Base-by-base conservation (phyloP, 1,140 invertebrate genomes). In the Trichonephila inaurata region DNA sequence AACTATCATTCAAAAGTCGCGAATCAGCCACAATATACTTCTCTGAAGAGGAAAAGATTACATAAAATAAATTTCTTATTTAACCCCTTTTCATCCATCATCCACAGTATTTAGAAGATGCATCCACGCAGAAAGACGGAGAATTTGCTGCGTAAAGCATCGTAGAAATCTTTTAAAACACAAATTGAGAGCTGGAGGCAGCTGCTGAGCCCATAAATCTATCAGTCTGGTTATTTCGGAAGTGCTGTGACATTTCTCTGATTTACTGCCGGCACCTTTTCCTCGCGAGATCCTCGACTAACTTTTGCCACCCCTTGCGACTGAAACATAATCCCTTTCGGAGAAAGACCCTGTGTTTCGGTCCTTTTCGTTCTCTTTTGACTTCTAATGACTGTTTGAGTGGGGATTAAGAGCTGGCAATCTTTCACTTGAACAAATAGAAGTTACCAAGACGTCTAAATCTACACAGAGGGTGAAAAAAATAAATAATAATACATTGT, bases 121-220 rank as follows among this genome's bases (percentile, higher is more conserved):
- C 66, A 69, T 4, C 66, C n/a, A 28, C 24, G 51, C 10, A 51
- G 7, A 40, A 40, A 51, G 51, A 51, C 51, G 10, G 51, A 51
- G 51, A 51, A 51, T 51, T 24, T 21, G 24, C 12, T 28, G 7
- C 21, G 14, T 12, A 69, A 69, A 69, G 66, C 24, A 24, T 69
- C n/a, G n/a, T 69, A n/a, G 66, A 69, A 69, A 69, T 69, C 66
- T 69, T 24, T n/a, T 69, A 69, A 62, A 69, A 69, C 33, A 77
- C 33, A 77, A 33, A 33, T 19, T 33, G 72, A 16, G 28, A 33
- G 72, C 72, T 33, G 16, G 72, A 14, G 58, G 82, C 89, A 91
- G 89, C 89, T 91, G 89, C 61, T 62, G 24, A 8, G 18, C n/a
- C 24, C 51, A 62, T 91, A 91, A 91, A 91, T 91, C 72, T 24